A percentile compares a stretch with the other conserved stretches of the same genome.
phyloP scores from a whole-genome alignment of 2,888 invertebrate species.

The Melinaea marsaeus region DNA sequence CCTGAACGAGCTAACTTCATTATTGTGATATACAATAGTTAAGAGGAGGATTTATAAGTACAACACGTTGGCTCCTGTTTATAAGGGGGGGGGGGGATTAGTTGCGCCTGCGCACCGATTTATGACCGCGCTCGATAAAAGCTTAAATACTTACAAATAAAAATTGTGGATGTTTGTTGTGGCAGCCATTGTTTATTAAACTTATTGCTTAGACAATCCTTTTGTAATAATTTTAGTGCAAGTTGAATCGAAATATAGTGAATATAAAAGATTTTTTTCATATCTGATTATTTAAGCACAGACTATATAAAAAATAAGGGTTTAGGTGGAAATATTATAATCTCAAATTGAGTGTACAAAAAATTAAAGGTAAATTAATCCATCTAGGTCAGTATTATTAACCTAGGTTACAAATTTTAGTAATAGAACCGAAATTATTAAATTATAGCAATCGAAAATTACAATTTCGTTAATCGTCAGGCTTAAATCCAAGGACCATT shows the following conservation, averaged over 20 bases:
- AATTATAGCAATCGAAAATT: slow-evolving; percentile 6
- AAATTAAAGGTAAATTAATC: background rate
- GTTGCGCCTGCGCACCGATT: slow-evolving; percentile 73
- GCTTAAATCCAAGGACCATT: slow-evolving; percentile 29
- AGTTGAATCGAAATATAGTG: background rate
- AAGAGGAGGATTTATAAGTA: slow-evolving; percentile 77
- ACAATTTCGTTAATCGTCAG: slow-evolving; percentile 13
- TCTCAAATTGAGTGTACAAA: no score
- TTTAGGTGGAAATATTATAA: no score
- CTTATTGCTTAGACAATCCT: slow-evolving; percentile 1
- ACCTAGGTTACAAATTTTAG: background rate
- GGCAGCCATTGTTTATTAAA: slow-evolving; percentile 12
- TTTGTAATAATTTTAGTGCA: background rate
- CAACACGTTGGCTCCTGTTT: slow-evolving; percentile 78
- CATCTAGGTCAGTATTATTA: background rate
- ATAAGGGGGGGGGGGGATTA: slow-evolving; percentile 74
- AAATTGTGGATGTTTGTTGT: slow-evolving; percentile 41
- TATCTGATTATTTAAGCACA: no score
- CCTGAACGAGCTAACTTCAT: slow-evolving; percentile 77
- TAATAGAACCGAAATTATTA: slow-evolving; percentile 4
- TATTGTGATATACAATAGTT: slow-evolving; percentile 79
- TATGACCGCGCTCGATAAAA: slow-evolving; percentile 73
- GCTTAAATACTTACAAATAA: slow-evolving; percentile 73
- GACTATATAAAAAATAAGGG: no score
- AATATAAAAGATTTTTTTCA: no score